Base-by-base conservation (phyloP, 1,140 invertebrate genomes). In the Drosophila tsacasi region DNA sequence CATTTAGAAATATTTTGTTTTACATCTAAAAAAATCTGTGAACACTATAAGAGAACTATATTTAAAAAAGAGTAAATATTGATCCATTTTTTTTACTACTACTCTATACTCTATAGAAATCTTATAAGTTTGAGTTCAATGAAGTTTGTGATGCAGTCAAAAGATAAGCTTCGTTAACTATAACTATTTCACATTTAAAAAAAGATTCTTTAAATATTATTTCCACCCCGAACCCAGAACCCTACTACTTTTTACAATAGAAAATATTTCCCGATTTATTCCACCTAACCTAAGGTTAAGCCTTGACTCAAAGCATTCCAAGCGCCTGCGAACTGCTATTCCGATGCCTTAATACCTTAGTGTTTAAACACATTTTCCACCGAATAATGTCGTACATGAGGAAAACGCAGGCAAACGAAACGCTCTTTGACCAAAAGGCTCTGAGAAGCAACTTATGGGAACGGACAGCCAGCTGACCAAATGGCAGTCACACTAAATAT, bases 381-480 rank as follows among this genome's bases (percentile, higher is more conserved):
- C 13, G 62, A 68, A 68, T 67, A 30, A 55, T 35, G 40, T 40
- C 23, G 46, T 25, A 76, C 75, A 65, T 76, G 63, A 27, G 63
- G 55, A 60, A 76, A 61, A 61, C 57, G 15, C 63, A 23, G 21
- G 54, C 58, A 72, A 79, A 72, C 75, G 60, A 60, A 71, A 62
- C 64, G 59, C 61, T 76, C 69, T 82, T 86, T 76, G 55, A 37
- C 44, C 68, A 83, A 75, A 66, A 83, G 52, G 54, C 64, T 52
- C 58, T 58, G 74, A 35, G 54, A 75, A 76, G 81, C 81, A 79
- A 84, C 77, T 90, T 84, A 89, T 87, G 77, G 81, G 78, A 81
- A 89, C 77, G 60, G 59, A 71, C 57, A 77, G 68, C 64, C 66
- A 68, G 60, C 68, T 71, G 79, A 76, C 55, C 67, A 62, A 72